Evolutionary conservation across 2,113 vertebrate species (phyloP).

Genomic region (Python bivittatus): DNA sequence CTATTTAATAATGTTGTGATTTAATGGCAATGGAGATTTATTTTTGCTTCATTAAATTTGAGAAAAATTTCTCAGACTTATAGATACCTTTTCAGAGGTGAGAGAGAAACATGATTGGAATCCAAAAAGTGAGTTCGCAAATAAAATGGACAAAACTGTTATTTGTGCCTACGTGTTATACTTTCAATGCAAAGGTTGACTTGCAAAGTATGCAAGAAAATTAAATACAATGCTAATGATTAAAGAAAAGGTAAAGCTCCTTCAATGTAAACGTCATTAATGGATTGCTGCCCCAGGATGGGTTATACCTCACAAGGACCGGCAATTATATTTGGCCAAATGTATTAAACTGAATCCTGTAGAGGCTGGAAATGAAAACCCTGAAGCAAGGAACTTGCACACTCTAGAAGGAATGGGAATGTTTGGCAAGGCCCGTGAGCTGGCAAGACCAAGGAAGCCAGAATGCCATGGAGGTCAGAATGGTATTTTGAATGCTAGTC

Average conservation of each 20-base stretch:
- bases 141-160: constrained; percentile 15
- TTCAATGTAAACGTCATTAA: background rate
- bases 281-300: background rate
- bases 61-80: background rate
- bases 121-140: constrained; percentile 9
- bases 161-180: background rate
- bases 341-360: background rate
- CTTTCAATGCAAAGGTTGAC: background rate
- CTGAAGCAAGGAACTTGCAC: too few relatives aligned
- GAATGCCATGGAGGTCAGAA: background rate
- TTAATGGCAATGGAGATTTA: background rate
- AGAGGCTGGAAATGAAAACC: background rate
- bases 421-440: background rate
- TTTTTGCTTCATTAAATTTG: background rate
- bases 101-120: constrained; percentile 40
- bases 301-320: background rate
- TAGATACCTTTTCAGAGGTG: constrained; percentile 46
- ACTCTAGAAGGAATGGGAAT: too few relatives aligned
- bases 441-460: background rate
- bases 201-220: background rate
- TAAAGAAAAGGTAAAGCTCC: background rate
- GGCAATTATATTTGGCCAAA: background rate
- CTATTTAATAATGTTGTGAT: background rate
- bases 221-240: background rate
- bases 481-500: background rate